A percentile compares a stretch with the other conserved stretches of the same genome.
phyloP scores from a whole-genome alignment of 2,113 vertebrate genomes.

The Scytalopus superciliaris region DNA sequence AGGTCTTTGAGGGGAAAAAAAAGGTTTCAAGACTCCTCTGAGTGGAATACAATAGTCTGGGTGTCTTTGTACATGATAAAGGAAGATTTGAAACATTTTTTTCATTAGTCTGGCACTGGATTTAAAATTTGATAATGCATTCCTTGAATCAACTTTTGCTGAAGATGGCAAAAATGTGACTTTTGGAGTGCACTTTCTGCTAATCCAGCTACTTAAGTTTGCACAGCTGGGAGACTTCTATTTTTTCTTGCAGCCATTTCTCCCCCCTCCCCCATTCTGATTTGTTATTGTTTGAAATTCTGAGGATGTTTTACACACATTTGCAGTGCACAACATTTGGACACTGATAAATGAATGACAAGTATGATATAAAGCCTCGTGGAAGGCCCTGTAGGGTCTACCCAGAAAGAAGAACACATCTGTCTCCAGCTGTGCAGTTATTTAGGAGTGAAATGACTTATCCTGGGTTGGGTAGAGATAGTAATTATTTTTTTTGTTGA shows the following conservation, averaged over 20 bases:
- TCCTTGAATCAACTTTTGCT: background rate
- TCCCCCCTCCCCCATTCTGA: constrained; percentile 3
- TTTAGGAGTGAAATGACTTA: constrained; percentile 67
- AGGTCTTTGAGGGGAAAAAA: background rate
- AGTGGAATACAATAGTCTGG: background rate
- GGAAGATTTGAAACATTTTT: background rate
- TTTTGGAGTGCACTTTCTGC: constrained; percentile 37
- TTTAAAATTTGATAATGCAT: background rate
- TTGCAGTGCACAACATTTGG: constrained; percentile 76
- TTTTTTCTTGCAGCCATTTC: constrained; percentile 39
- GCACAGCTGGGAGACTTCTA: constrained; percentile 73
- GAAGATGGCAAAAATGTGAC: constrained; percentile 12
- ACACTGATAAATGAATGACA: constrained; percentile 83
- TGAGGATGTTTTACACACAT: constrained; percentile 81
- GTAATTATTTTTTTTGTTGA: constrained; percentile 79
- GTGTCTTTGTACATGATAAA: background rate
- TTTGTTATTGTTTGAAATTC: constrained; percentile 84
- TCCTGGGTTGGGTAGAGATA: constrained; percentile 51
- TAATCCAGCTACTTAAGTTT: constrained; percentile 48
- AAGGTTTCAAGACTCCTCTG: background rate
- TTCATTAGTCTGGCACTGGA: background rate
- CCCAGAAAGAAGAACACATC: constrained; percentile 73
- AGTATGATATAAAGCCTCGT: constrained; percentile 76
- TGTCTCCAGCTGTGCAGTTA: constrained; percentile 78
- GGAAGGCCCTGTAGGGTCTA: constrained; percentile 64